These are phyloP conservation scores for Pristionchus mayeri DNA, from an alignment of 2,888 invertebrate genomes.

Conservation along the genomic window DNA sequence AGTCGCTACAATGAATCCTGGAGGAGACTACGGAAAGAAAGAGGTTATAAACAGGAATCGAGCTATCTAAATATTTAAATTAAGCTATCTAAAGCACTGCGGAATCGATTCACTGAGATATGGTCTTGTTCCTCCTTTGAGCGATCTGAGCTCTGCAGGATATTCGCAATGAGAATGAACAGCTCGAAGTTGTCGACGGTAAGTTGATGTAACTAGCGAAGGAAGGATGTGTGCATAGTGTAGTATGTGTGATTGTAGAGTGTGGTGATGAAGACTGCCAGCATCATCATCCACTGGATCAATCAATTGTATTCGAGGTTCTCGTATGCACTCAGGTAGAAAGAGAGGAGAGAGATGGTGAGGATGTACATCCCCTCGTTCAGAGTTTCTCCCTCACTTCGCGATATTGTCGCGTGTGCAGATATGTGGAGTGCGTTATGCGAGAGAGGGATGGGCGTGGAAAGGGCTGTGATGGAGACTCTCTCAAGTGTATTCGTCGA, in stretches of 20 bases:
- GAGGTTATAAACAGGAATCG: constrained; percentile 81
- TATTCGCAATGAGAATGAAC: constrained; percentile 82
- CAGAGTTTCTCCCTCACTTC: constrained; percentile 67
- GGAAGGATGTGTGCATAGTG: not conserved
- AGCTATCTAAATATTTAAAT: constrained; percentile 17
- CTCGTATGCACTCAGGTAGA: constrained; percentile 62
- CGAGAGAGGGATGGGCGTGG: not conserved
- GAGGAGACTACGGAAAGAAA: constrained; percentile 99
- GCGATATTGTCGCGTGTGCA: constrained; percentile 84
- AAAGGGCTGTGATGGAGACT: constrained; percentile 65
- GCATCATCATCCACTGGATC: constrained; percentile 62
- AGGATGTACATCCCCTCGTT: constrained; percentile 24
- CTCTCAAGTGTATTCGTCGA: constrained; percentile 87
- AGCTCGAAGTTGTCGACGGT: not conserved
- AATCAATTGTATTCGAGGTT: constrained; percentile 62
- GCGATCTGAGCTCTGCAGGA: constrained; percentile 85
- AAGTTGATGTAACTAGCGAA: not conserved
- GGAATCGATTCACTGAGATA: constrained; percentile 98
- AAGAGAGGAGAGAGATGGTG: no score
- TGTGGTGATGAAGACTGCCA: constrained; percentile 76
- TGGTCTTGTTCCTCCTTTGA: constrained; percentile 89
- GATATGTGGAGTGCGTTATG: constrained; percentile 57
- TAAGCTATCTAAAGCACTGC: constrained; percentile 90
- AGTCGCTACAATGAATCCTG: constrained; percentile 99
- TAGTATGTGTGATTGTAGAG: no score